phyloP scores from a whole-genome alignment of 30 jellyfish, hydroid and myxozoan species.

The Turritopsis rubra region DNA sequence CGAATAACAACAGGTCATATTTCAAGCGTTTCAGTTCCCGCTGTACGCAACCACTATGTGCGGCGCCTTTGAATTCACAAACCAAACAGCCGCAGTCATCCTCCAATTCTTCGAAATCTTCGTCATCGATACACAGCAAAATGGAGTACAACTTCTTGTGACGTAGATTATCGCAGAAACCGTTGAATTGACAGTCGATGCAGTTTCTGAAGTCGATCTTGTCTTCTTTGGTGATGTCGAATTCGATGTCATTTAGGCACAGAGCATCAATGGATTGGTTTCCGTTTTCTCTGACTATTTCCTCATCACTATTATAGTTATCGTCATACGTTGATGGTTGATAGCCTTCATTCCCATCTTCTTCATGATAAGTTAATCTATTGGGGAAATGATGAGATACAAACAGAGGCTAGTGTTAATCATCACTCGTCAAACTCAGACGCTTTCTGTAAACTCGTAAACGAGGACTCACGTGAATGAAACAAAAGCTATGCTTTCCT shows the following conservation, averaged over 20 bases:
- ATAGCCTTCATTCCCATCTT: slow-evolving; percentile 18
- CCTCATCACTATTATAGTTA: not conserved
- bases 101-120: slow-evolving; percentile 5
- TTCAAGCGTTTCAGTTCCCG: slow-evolving; percentile 11
- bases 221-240: slow-evolving; percentile 17
- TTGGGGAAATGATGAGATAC: not conserved
- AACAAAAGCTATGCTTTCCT: too few relatives aligned
- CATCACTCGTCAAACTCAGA: too few relatives aligned
- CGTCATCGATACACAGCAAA: slow-evolving; percentile 9
- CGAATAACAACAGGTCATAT: slow-evolving; percentile 17
- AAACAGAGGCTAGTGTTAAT: not conserved
- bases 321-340: slow-evolving; percentile 1
- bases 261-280: not conserved
- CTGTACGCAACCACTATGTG: slow-evolving; percentile 22
- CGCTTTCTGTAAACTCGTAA: too few relatives aligned
- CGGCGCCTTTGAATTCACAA: slow-evolving; percentile 26
- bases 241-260: slow-evolving; percentile 14
- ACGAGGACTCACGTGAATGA: too few relatives aligned
- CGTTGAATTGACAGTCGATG: slow-evolving; percentile 6
- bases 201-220: slow-evolving; percentile 13
- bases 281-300: slow-evolving; percentile 1
- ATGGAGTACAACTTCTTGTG: slow-evolving; percentile 14
- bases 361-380: slow-evolving; percentile 12
- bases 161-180: slow-evolving; percentile 13
- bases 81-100: slow-evolving; percentile 22